phyloP scores from a whole-genome alignment of 1,140 invertebrate species.

The Teleogryllus occipitalis region DNA sequence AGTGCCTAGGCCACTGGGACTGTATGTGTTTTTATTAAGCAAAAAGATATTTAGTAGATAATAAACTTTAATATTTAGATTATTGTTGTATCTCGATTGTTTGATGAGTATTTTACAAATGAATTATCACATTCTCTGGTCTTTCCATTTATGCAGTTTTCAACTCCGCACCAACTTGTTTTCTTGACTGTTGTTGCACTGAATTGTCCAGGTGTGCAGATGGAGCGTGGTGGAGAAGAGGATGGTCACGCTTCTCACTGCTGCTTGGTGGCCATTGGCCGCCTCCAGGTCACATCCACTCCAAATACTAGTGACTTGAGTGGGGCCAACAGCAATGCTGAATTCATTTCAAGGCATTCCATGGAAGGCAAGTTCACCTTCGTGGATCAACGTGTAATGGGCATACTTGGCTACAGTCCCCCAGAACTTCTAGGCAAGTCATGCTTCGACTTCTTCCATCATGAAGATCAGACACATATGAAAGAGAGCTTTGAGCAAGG shows the following conservation, averaged over 20 bases:
- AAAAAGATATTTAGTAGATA: no score
- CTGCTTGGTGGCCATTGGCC: slow-evolving; percentile 95
- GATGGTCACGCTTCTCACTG: slow-evolving; percentile 72
- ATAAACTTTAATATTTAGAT: no score
- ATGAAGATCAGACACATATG: slow-evolving; percentile 92
- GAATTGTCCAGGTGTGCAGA: slow-evolving; percentile 61
- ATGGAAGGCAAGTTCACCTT: slow-evolving; percentile 97
- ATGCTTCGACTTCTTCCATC: slow-evolving; percentile 94
- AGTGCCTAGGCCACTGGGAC: no score
- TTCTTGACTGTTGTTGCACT: no score
- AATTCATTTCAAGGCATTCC: slow-evolving; percentile 92
- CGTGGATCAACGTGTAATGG: slow-evolving; percentile 89
- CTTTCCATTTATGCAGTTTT: no score
- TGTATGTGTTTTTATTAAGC: no score
- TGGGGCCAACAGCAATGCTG: slow-evolving; percentile 73
- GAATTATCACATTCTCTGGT: no score
- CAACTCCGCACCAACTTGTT: no score
- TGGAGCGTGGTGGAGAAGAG: slow-evolving; percentile 68
- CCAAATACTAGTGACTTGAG: slow-evolving; percentile 85
- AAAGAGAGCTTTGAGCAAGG: slow-evolving; percentile 97
- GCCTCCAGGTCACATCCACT: slow-evolving; percentile 91
- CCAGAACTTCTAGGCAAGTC: slow-evolving; percentile 89
- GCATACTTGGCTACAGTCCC: slow-evolving; percentile 84
- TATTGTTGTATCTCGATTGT: no score
- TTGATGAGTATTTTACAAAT: no score